Evolutionary conservation across 2,797 vertebrate genomes (phyloP).

Genomic region (Apogon talboti): DNA sequence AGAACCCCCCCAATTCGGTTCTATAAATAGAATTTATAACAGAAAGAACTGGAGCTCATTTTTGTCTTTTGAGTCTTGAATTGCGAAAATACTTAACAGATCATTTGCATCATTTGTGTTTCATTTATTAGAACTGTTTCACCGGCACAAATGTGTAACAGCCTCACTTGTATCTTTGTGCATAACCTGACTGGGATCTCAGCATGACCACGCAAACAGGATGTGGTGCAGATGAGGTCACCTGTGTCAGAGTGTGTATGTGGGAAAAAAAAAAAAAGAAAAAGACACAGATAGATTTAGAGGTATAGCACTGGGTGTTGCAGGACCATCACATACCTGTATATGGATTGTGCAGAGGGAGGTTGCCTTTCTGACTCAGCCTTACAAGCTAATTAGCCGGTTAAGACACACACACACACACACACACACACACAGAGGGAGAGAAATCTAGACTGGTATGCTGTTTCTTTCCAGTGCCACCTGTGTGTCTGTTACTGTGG

Average conservation of each 20-base stretch:
- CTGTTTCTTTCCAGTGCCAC: slow-evolving; percentile 78
- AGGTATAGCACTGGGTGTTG: slow-evolving; percentile 24
- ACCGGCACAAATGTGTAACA: too few relatives aligned
- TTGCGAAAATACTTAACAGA: too few relatives aligned
- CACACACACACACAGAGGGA: slow-evolving; percentile 28
- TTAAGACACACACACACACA: slow-evolving; percentile 27
- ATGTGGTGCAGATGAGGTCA: slow-evolving; percentile 47
- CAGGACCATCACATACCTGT: slow-evolving; percentile 51
- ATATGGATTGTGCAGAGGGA: slow-evolving; percentile 41
- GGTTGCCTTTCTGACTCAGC: slow-evolving; percentile 51
- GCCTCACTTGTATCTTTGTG: not conserved
- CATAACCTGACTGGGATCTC: slow-evolving; percentile 31
- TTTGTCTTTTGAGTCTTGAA: too few relatives aligned
- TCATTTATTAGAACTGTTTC: too few relatives aligned
- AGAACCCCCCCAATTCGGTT: too few relatives aligned
- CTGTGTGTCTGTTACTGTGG: slow-evolving; percentile 84
- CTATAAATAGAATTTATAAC: too few relatives aligned
- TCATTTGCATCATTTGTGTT: too few relatives aligned
- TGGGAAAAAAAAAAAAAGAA: too few relatives aligned
- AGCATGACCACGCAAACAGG: slow-evolving; percentile 58
- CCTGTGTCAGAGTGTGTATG: slow-evolving; percentile 8
- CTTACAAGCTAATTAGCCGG: slow-evolving; percentile 44
- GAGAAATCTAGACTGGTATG: slow-evolving; percentile 76
- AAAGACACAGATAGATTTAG: not conserved
- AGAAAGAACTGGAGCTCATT: too few relatives aligned